Base-by-base conservation (phyloP, 2,888 invertebrate genomes). In the Drosophila atroscutellata region DNA sequence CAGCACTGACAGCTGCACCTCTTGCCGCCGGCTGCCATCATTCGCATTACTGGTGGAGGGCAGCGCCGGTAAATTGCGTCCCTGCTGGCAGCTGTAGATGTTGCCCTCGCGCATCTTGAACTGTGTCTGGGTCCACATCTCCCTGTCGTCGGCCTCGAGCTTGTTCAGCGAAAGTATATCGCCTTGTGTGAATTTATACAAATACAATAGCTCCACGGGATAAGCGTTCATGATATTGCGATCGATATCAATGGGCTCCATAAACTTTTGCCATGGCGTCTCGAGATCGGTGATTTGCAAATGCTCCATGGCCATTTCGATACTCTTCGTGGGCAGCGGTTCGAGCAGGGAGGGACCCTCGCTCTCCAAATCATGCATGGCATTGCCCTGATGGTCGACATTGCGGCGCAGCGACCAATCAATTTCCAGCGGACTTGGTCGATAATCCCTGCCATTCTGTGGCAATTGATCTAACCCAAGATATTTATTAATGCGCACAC, bases 201-300 rank as follows among this genome's bases (percentile, higher is more conserved):
- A 97, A 86, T 96, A 95, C 72, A 96, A 95, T 3, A 97, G 93
- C 86, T 97, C 96, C 86, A 96, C 94, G 1, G 95, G 91, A 7
- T 95, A 95, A 1, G 95, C 93, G 0, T 92, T 81, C 2, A 94
- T 93, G 2, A 95, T 81, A 80, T 95, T 93, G 8, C 95, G 94
- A 15, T 94, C 94, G n/a, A 97, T 93, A 91, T 97, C 96, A 1
- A 94, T 91, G 0, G 97, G 96, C 85, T 97, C 96, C 66, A 94
- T 75, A 58, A 89, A 90, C 3, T 76, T 37, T 50, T 91, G 91
- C 92, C 92, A 92, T 0, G 82, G 65, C 5, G 80, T 54, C 50
- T 83, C 68, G 42, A 86, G 68, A 26, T 84, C 80, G 3, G n/a
- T 26, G 4, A 86, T 75, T 2, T 72, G 18, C n/a, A 86, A 32